Evolutionary conservation across 2,888 invertebrate genomes (phyloP).

Genomic region (Bembecia ichneumoniformis): DNA sequence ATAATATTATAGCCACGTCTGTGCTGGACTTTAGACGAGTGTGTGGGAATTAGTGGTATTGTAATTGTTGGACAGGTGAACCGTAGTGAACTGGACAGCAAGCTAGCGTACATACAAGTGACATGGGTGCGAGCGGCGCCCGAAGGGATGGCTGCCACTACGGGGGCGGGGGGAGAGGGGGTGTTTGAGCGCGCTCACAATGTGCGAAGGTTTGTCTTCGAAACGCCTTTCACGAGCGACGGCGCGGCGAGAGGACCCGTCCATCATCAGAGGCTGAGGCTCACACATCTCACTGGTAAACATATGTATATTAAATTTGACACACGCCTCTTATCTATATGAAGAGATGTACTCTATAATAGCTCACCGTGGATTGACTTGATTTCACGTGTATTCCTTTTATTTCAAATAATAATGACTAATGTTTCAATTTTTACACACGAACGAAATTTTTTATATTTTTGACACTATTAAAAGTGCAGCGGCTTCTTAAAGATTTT

Average conservation of each 20-base stretch:
- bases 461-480: no score
- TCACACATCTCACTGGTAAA: constrained; percentile 91
- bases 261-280: constrained; percentile 91
- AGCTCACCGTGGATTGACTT: no score
- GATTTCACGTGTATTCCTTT: no score
- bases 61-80: constrained; percentile 72
- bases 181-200: constrained; percentile 94
- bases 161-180: constrained; percentile 78
- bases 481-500: no score
- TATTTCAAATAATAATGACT: no score
- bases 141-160: constrained; percentile 82
- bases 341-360: no score
- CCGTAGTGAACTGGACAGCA: constrained; percentile 82
- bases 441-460: no score
- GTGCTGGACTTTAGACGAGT: neutral
- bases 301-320: neutral
- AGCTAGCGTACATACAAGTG: constrained; percentile 93
- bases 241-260: constrained; percentile 84
- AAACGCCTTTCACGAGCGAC: constrained; percentile 93
- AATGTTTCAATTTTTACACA: no score
- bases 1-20: no score
- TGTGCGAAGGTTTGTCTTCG: constrained; percentile 91
- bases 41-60: constrained; percentile 5
- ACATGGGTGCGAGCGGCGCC: constrained; percentile 96
- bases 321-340: no score